A percentile compares a stretch with the other conserved stretches of the same genome.
phyloP scores from a whole-genome alignment of 2,888 invertebrate species.

The Drosophila putrida region DNA sequence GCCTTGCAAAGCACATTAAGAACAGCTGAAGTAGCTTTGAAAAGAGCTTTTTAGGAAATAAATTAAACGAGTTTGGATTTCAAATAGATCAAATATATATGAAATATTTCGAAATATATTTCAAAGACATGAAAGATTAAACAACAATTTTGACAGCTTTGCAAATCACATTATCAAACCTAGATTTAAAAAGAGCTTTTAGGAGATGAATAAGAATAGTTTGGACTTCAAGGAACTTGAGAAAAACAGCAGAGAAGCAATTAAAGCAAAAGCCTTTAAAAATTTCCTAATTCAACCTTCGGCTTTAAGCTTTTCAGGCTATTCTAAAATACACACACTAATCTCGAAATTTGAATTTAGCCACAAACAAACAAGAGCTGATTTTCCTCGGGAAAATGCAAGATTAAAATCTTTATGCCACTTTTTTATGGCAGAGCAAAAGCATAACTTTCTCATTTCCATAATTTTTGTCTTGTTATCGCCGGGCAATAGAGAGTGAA shows the following conservation, averaged over 20 bases:
- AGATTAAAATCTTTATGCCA: constrained; percentile 32
- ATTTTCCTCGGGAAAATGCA: background rate
- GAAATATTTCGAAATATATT: too few relatives aligned
- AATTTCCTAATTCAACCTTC: background rate
- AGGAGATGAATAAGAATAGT: background rate
- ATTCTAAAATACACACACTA: background rate
- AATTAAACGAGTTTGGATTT: too few relatives aligned
- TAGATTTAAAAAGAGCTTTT: background rate
- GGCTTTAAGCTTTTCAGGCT: background rate
- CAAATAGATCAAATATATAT: too few relatives aligned
- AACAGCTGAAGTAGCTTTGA: background rate
- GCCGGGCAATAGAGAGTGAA: background rate
- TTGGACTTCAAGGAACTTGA: background rate
- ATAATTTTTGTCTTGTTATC: constrained; percentile 31
- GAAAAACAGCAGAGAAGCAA: background rate
- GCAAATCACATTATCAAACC: too few relatives aligned
- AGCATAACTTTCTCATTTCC: constrained; percentile 33
- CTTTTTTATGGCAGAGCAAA: constrained; percentile 17
- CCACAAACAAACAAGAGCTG: constrained; percentile 5
- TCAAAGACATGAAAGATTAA: too few relatives aligned
- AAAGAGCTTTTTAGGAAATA: background rate
- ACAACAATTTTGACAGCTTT: too few relatives aligned
- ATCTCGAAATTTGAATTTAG: constrained; percentile 1
- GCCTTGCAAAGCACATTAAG: constrained; percentile 3
- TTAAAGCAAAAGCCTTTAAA: background rate